Evolutionary conservation across 2,113 vertebrate species (phyloP), one percentile per base, ranked within the genome.

Genomic region (Kryptolebias marmoratus): DNA sequence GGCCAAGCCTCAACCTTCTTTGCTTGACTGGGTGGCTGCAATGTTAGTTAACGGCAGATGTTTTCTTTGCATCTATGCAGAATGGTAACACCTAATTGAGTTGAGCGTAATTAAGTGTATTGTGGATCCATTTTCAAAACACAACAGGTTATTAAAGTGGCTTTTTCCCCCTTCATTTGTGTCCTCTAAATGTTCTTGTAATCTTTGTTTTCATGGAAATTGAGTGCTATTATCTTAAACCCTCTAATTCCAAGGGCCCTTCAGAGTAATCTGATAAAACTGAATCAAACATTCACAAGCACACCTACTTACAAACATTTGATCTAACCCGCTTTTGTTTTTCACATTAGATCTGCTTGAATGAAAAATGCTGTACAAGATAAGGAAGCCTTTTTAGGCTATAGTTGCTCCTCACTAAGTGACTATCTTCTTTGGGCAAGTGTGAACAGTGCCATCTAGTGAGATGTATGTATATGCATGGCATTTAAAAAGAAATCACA

Each of bases 381-480:
- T 79, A 77, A 86, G 73, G 59, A 32, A 77, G 69, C 47, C 57
- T 79, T 71, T 71, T 48, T 58, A 61, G 52, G 77, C 76, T 56
- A 4, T 9, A 39, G 60, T 69, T 73, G 27, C 60, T 71, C 36
- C 50, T 64, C 64, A 65, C 55, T 80, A 64, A 42, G 44, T 64
- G 60, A 47, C 28, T 27, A 47, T 55, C 39, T 27, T 56, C 16
- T 75, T 49, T 22, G 53, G 77, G n/a, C 66, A 90, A 93, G 88
- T 85, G 86, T 68, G 73, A 90, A 91, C 84, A 93, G 79, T 91
- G 93, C 90, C 92, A 93, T 93, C 92, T 94, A 91, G 93, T 91
- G 92, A 85, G 53, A 67, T 28, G 14, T 6, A 52, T 72, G 30
- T 28, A 64, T 60, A 67, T 72, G 44, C 15, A 31, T 74, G 32